Conservation (phyloP, 1,140 invertebrate genomes). For the Leptopilina boulardi region DNA sequence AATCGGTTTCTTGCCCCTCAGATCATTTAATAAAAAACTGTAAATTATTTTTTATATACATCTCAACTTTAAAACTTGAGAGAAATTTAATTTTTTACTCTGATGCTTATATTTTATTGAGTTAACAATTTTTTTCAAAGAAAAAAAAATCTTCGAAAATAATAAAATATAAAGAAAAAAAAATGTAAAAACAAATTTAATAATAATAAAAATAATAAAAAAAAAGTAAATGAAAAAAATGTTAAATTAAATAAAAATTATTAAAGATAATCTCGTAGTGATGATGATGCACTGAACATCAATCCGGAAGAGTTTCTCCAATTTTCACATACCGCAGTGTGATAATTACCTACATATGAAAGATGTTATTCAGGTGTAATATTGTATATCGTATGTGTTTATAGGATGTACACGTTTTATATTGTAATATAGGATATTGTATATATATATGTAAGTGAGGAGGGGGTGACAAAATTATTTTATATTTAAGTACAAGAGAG, state of each 20-base stretch:
- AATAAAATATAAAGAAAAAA: no score
- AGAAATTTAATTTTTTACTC: neutral
- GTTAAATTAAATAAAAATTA: neutral
- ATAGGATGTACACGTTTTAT: no score
- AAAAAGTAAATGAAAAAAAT: no score
- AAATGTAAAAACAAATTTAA: neutral
- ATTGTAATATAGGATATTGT: no score
- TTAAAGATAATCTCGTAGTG: neutral
- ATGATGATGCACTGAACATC: constrained; percentile 1
- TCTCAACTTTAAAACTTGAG: neutral
- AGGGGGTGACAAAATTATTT: constrained; percentile 28
- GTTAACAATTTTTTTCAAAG: no score
- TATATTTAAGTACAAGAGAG: constrained; percentile 39
- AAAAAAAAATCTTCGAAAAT: no score
- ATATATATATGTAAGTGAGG: neutral
- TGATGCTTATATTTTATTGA: neutral
- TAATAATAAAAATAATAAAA: no score
- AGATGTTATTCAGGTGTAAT: constrained; percentile 50
- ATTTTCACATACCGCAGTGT: constrained; percentile 65
- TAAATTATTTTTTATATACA: neutral
- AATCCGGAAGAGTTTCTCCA: constrained; percentile 68
- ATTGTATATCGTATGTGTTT: neutral
- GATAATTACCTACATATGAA: constrained; percentile 66
- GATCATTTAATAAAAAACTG: neutral
- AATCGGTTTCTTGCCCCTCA: neutral